These are phyloP conservation scores for Romanogobio albipinnatus DNA, from an alignment of 2,113 vertebrate genomes.

Conservation along the genomic window DNA sequence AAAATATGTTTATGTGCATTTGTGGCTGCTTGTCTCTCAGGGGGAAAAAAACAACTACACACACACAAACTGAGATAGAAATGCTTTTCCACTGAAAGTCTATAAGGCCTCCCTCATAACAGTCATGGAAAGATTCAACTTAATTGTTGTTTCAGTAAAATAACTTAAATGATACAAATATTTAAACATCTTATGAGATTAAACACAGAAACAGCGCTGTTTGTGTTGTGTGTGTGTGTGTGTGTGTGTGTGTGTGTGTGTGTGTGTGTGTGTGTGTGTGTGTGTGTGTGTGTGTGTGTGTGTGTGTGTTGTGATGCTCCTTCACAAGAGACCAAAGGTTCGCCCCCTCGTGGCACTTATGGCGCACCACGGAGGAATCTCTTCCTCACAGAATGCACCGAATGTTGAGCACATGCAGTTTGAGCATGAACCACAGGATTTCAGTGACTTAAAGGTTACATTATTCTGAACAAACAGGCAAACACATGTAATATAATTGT, in stretches of 20 bases:
- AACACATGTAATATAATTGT: not conserved
- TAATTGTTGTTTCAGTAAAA: not conserved
- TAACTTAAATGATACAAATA: not conserved
- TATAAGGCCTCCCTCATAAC: not conserved
- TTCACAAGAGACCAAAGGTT: conserved; percentile 32
- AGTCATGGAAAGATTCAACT: not conserved
- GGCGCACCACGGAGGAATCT: conserved; percentile 27
- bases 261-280: not conserved
- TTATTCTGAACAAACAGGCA: not conserved
- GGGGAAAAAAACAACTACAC: not conserved
- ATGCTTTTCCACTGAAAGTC: not conserved
- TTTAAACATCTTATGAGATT: not conserved
- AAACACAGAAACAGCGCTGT: not conserved
- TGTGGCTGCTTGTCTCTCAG: not conserved
- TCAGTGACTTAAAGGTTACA: not conserved
- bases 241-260: conserved; percentile 1
- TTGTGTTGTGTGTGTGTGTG: not conserved
- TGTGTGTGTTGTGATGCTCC: conserved; percentile 5
- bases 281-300: not conserved
- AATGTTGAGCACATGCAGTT: not conserved
- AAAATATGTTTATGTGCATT: not conserved
- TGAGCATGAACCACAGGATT: not conserved
- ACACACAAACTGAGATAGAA: no score
- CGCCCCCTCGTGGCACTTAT: conserved; percentile 71
- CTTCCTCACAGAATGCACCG: not conserved